phyloP scores from a whole-genome alignment of 2,113 vertebrate species.

The Nematolebias whitei region DNA sequence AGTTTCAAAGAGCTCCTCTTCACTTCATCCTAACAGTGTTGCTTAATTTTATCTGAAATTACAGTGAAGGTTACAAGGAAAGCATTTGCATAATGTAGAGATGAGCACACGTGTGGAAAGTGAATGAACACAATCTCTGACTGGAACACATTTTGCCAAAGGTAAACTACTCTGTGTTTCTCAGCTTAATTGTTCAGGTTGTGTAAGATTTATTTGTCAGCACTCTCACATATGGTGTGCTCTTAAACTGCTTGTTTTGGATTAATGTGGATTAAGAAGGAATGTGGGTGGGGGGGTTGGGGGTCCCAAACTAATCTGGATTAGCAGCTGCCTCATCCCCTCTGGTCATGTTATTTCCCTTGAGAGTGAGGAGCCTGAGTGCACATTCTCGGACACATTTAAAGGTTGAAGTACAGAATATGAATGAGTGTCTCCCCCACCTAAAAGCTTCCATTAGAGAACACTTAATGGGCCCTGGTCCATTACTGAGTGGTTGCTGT shows the following conservation, averaged over 20 bases:
- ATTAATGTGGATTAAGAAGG: slow-evolving; percentile 59
- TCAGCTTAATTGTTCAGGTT: slow-evolving; percentile 23
- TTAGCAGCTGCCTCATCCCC: slow-evolving; percentile 57
- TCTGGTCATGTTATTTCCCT: slow-evolving; percentile 57
- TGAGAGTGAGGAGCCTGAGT: slow-evolving; percentile 57
- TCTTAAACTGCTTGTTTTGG: slow-evolving; percentile 50
- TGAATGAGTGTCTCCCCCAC: slow-evolving; percentile 65
- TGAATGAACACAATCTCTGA: slow-evolving; percentile 50
- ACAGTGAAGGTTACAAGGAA: slow-evolving; percentile 34
- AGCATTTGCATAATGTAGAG: slow-evolving; percentile 55
- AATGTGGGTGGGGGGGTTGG: neutral
- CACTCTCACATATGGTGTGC: slow-evolving; percentile 39
- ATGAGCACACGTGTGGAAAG: slow-evolving; percentile 41
- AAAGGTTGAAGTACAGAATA: slow-evolving; percentile 62
- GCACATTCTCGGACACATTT: slow-evolving; percentile 65
- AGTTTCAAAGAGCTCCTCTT: slow-evolving; percentile 47
- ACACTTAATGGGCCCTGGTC: slow-evolving; percentile 72
- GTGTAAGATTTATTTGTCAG: slow-evolving; percentile 29
- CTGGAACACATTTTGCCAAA: slow-evolving; percentile 56
- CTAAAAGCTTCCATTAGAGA: slow-evolving; percentile 74
- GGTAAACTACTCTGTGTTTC: slow-evolving; percentile 50
- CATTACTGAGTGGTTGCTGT: slow-evolving; percentile 66
- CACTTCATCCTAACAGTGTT: slow-evolving; percentile 34
- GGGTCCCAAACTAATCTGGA: slow-evolving; percentile 70
- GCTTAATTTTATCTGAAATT: slow-evolving; percentile 58